Evolutionary conservation across 92 coral and sea anemone genomes (phyloP), one percentile per base, ranked within the genome.

Genomic region (Hydrozoanthus gracilis): DNA sequence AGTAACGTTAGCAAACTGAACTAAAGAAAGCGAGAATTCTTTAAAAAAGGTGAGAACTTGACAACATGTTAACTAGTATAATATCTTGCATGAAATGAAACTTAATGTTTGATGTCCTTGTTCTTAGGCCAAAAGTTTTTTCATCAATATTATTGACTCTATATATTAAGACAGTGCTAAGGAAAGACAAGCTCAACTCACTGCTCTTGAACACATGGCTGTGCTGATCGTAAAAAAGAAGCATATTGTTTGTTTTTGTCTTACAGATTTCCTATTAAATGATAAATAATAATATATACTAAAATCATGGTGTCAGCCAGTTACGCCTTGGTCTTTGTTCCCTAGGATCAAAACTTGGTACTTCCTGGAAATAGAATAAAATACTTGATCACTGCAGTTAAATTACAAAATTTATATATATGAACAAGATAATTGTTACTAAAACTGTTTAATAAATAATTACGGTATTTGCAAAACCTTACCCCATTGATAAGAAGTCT

Each of bases 401-500:
- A 8, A 58, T 1, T 11, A 58, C 15, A 58, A 58, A 16, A 58
- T 11, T 56, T 3, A 56, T 3, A 56, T 1, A 6, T 8, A 11
- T 11, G 64, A 56, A 56, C 13, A 13, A 8, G 60, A 54, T 13
- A 16, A 62, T 62, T 62, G 69, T 62, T 62, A 10, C 6, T 62
- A 62, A 9, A 39, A 7, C 27, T 35, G 13, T 4, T 10, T 8
- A 45, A 0, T 14, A 15, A 7, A 4, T 2, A 5, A 2, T 13
- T 7, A 51, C 11, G 12, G 15, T 51, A 3, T 51, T 3, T 51
- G 14, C 13, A 56, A 70, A 64, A 12, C 47, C 93, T 84, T 87
- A 93, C 96, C 95, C 93, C 93, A 83, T 86, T 67, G 18, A 89
- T 15, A 82, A 93, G 90, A 71, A 85, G 62, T 56, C 89, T 72